A percentile compares a stretch with the other conserved stretches of the same genome.
Conservation (phyloP, 2,888 invertebrate genomes). For the Junonia oenone region DNA sequence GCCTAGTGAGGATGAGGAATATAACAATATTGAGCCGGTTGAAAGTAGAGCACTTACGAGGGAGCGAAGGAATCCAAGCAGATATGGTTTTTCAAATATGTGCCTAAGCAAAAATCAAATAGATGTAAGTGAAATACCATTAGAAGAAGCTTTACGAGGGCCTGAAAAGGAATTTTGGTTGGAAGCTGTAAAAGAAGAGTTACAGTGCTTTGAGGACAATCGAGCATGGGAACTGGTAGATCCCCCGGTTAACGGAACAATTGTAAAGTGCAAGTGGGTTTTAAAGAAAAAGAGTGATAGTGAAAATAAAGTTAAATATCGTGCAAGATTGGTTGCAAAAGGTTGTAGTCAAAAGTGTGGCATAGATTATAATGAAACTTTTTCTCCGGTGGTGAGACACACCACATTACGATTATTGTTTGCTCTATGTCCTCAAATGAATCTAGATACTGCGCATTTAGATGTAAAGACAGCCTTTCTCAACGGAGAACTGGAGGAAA, state of each 20-base stretch:
- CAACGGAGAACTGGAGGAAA: constrained; percentile 17
- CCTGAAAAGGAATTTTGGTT: constrained; percentile 5
- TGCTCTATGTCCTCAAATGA: no score
- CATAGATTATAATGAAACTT: constrained; percentile 14
- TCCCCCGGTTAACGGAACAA: constrained; percentile 12
- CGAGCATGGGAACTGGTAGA: constrained; percentile 22
- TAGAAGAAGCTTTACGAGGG: constrained; percentile 2
- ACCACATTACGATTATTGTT: not conserved
- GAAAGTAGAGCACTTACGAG: not conserved
- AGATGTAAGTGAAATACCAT: constrained; percentile 1
- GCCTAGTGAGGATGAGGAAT: no score
- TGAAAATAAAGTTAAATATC: constrained; percentile 22
- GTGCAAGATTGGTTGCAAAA: constrained; percentile 20
- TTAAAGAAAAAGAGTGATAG: constrained; percentile 16
- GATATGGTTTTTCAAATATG: constrained; percentile 7
- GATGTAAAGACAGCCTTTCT: constrained; percentile 27
- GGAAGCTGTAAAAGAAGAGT: constrained; percentile 7
- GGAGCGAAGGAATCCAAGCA: constrained; percentile 2
- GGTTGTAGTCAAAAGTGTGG: constrained; percentile 20
- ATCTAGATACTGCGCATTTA: not conserved
- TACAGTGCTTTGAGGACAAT: constrained; percentile 17
- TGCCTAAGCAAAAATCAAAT: not conserved
- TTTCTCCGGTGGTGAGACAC: not conserved
- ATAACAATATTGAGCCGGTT: not conserved
- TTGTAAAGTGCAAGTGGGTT: constrained; percentile 26